phyloP scores from a whole-genome alignment of 2,113 vertebrate species.

The Bagarius yarrelli region DNA sequence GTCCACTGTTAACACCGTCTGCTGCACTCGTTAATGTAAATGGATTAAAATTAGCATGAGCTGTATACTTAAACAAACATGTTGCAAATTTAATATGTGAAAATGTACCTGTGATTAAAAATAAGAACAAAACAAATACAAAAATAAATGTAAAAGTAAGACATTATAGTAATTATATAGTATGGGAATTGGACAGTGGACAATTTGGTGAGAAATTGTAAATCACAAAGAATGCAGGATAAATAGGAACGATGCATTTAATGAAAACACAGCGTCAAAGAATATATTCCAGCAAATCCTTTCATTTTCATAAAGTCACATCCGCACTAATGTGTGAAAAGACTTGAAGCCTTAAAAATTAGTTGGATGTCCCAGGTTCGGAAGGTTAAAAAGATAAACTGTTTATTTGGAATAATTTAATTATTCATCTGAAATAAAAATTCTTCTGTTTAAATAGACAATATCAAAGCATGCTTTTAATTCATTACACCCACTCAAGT shows the following conservation, averaged over 20 bases:
- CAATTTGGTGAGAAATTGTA: background rate
- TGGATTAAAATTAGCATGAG: background rate
- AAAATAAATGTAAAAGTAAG: background rate
- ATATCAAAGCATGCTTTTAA: background rate
- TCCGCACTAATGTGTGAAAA: background rate
- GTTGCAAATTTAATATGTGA: too few species aligned
- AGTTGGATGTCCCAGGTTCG: background rate
- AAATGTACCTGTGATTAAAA: too few species aligned
- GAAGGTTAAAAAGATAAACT: too few species aligned
- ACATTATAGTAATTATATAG: background rate
- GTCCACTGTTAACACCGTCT: background rate
- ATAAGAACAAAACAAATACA: background rate
- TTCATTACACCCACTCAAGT: background rate
- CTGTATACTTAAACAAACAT: too few species aligned
- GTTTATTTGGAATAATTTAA: background rate
- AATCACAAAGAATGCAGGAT: background rate
- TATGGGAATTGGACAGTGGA: background rate
- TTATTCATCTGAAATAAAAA: background rate
- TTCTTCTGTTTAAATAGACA: background rate
- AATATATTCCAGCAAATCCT: background rate
- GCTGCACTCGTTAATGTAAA: background rate
- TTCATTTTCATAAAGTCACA: background rate
- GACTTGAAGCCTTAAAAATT: background rate
- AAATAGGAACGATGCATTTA: background rate
- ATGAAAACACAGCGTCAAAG: background rate